phyloP scores from a whole-genome alignment of 2,113 vertebrate genomes.

The Sylvia atricapilla region DNA sequence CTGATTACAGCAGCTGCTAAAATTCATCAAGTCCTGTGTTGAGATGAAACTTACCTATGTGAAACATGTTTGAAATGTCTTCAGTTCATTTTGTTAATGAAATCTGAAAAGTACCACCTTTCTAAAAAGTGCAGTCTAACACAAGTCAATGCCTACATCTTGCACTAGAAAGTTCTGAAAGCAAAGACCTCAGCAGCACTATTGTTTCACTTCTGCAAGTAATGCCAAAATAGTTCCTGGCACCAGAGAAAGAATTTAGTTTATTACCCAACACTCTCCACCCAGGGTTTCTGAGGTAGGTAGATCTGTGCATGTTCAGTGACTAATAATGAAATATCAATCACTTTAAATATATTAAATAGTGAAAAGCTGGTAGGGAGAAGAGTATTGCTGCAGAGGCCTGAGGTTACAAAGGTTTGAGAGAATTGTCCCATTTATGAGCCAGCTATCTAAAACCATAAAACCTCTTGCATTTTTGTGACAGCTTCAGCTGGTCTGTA shows the following conservation, averaged over 20 bases:
- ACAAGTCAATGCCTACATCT: background rate
- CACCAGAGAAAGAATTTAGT: background rate
- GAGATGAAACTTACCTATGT: background rate
- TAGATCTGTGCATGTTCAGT: background rate
- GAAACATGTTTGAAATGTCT: background rate
- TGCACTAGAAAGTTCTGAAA: background rate
- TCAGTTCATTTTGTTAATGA: background rate
- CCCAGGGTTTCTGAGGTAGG: background rate
- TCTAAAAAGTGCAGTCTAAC: background rate
- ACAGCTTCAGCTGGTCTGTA: background rate
- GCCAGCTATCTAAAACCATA: background rate
- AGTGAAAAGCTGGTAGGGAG: background rate
- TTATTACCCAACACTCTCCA: background rate
- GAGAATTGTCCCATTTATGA: background rate
- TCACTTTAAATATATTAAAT: background rate
- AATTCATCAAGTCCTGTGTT: background rate
- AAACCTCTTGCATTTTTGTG: background rate
- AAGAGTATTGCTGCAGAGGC: background rate
- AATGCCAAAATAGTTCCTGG: background rate
- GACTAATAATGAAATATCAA: background rate
- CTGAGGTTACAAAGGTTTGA: background rate
- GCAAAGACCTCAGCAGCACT: background rate
- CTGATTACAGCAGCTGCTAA: background rate
- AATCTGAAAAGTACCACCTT: background rate
- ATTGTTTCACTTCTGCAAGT: background rate